Conservation (phyloP, 2,113 vertebrate genomes). For the Rutilus rutilus region DNA sequence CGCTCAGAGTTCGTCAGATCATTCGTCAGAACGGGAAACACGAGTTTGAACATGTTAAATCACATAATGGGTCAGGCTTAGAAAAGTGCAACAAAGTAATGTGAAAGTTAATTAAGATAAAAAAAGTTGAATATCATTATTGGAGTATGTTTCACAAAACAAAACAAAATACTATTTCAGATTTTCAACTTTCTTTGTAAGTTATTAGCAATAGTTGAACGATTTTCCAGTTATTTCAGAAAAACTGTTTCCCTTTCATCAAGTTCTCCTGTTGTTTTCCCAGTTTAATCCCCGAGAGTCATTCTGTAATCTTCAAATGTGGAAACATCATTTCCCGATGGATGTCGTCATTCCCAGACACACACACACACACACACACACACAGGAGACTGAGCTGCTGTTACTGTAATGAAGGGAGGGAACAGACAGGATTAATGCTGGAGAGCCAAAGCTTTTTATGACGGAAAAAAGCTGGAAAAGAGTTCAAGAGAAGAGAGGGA, state of each 20-base stretch:
- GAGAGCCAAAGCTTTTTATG: too few relatives aligned
- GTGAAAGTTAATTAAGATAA: neutral
- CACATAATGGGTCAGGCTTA: neutral
- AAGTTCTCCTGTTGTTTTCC: neutral
- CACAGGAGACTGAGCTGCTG: too few relatives aligned
- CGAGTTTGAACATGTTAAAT: neutral
- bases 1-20: neutral
- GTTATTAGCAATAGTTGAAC: too few relatives aligned
- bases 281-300: neutral
- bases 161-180: neutral
- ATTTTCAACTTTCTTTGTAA: neutral
- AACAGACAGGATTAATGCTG: too few relatives aligned
- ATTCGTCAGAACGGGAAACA: neutral
- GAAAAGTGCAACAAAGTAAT: neutral
- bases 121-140: neutral
- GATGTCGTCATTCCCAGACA: conserved; percentile 32
- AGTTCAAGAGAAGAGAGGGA: too few relatives aligned
- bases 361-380: neutral
- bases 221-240: too few relatives aligned
- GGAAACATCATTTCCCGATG: neutral
- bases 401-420: too few relatives aligned
- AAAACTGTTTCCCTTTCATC: neutral
- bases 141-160: neutral
- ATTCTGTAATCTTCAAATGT: conserved; percentile 5
- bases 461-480: too few relatives aligned